Percentiles rank a stretch among this genome's conserved stretches.
Evolutionary conservation across 2,113 vertebrate species (phyloP).

Genomic region (Spilogale gracilis): DNA sequence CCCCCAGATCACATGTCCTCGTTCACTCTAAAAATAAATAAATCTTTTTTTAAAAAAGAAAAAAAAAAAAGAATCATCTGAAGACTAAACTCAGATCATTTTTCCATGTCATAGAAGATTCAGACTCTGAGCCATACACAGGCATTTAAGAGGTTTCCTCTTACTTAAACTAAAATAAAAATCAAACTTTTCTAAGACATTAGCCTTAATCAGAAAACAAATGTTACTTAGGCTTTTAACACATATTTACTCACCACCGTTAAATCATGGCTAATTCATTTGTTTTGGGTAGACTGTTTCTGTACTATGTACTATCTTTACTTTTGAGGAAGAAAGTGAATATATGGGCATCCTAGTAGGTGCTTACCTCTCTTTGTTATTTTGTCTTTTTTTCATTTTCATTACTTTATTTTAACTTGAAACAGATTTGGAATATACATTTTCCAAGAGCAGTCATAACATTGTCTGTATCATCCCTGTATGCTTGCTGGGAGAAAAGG

Average conservation of each 20-base stretch:
- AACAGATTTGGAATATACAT: not conserved
- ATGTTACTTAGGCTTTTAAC: not conserved
- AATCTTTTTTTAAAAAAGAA: not conserved
- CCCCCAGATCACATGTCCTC: not conserved
- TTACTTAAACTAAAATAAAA: conserved; percentile 24
- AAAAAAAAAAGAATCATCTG: not conserved
- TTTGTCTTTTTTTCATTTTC: not conserved
- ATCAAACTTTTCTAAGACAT: not conserved
- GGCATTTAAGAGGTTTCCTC: not conserved
- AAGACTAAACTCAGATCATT: not conserved
- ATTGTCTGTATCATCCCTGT: not conserved
- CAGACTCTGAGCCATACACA: not conserved
- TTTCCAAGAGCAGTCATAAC: not conserved
- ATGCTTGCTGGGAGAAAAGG: not conserved
- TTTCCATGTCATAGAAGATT: not conserved
- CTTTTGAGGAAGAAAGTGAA: conserved; percentile 17
- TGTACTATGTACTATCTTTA: not conserved
- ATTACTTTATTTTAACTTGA: not conserved
- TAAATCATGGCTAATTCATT: not conserved
- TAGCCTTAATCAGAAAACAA: conserved; percentile 39
- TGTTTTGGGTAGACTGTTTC: not conserved
- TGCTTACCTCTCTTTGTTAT: not conserved
- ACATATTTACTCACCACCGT: not conserved
- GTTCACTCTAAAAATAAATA: not conserved
- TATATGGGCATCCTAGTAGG: not conserved